A percentile compares a stretch with the other conserved stretches of the same genome.
These are phyloP conservation scores for Dastarcus helophoroides DNA, from an alignment of 2,888 invertebrate species.

Conservation along the genomic window DNA sequence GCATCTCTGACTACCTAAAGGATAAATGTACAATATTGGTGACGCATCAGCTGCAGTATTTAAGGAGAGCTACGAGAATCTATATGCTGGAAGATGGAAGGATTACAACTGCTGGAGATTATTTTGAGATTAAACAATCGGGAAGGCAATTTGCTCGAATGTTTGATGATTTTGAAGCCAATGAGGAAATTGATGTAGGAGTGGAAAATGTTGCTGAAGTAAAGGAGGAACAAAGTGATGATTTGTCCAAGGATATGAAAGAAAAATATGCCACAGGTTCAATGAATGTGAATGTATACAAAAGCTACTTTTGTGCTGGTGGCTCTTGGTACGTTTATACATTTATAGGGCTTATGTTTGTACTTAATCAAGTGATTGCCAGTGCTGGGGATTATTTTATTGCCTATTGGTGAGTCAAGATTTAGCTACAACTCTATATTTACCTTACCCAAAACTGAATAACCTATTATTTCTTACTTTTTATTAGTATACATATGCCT, in stretches of 20 bases:
- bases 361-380: slow-evolving; percentile 57
- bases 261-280: slow-evolving; percentile 52
- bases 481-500: too few relatives aligned
- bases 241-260: slow-evolving; percentile 31
- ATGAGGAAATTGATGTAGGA: too few relatives aligned
- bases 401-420: slow-evolving; percentile 60
- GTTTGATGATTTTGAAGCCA: too few relatives aligned
- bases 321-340: slow-evolving; percentile 52
- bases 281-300: slow-evolving; percentile 42
- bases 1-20: slow-evolving; percentile 48
- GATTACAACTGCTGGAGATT: slow-evolving; percentile 50
- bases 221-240: neutral
- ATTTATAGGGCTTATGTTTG: slow-evolving; percentile 49
- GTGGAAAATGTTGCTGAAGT: neutral
- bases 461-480: too few relatives aligned
- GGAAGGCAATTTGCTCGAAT: too few relatives aligned
- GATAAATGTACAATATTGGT: slow-evolving; percentile 59
- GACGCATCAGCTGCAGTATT: slow-evolving; percentile 58
- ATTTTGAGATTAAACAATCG: too few relatives aligned
- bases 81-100: slow-evolving; percentile 43
- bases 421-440: too few relatives aligned
- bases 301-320: slow-evolving; percentile 60
- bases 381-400: slow-evolving; percentile 73
- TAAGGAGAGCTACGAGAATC: slow-evolving; percentile 37
- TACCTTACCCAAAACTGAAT: too few relatives aligned